phyloP scores from a whole-genome alignment of 2,113 vertebrate genomes.

The Rhinogobius similis region DNA sequence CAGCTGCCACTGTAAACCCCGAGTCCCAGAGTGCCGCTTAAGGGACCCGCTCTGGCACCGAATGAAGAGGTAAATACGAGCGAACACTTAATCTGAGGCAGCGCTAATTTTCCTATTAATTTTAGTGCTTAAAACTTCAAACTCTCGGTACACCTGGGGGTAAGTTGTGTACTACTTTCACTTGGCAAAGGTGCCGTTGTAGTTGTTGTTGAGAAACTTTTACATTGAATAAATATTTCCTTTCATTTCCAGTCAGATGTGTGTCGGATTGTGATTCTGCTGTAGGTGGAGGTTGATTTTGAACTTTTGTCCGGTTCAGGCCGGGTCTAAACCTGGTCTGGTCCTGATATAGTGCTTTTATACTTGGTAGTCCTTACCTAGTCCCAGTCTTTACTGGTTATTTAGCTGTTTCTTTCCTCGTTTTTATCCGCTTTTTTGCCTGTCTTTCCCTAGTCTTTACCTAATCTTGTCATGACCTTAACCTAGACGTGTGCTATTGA shows the following conservation, averaged over 20 bases:
- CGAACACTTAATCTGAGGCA: conserved; percentile 58
- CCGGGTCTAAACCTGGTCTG: background rate
- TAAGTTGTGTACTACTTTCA: conserved; percentile 30
- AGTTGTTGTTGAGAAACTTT: background rate
- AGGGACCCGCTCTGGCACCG: conserved; percentile 30
- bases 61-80: conserved; percentile 32
- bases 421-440: no score
- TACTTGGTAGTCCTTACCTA: background rate
- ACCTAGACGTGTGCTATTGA: no score
- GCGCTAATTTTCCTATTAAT: conserved; percentile 61
- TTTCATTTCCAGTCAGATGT: background rate
- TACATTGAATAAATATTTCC: background rate
- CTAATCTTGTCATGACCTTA: no score
- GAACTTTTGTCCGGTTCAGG: background rate
- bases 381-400: no score
- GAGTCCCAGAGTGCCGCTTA: conserved; percentile 37
- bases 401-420: no score
- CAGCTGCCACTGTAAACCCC: conserved; percentile 50
- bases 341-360: background rate
- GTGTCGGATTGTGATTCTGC: background rate
- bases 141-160: conserved; percentile 45
- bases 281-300: background rate
- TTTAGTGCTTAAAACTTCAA: conserved; percentile 50
- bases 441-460: no score
- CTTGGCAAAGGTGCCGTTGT: conserved; percentile 18